A percentile compares a stretch with the other conserved stretches of the same genome.
phyloP scores from a whole-genome alignment of 1,140 invertebrate genomes.

The Orius laevigatus region DNA sequence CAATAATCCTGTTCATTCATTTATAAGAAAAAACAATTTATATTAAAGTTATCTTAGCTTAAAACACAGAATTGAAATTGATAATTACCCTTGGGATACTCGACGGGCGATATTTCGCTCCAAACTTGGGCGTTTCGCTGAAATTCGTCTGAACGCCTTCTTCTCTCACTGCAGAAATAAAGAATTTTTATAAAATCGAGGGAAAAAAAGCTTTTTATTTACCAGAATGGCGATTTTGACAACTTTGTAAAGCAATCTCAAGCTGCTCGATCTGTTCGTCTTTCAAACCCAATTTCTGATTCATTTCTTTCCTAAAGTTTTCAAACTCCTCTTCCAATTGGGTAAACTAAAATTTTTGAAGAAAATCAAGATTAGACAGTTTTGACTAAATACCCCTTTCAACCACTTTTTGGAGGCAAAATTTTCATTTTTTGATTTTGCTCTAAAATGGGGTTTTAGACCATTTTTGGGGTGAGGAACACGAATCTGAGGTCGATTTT shows the following conservation, averaged over 20 bases:
- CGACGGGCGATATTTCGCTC: not conserved
- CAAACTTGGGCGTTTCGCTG: not conserved
- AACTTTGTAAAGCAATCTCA: not conserved
- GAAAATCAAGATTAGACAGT: not conserved
- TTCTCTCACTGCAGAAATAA: not conserved
- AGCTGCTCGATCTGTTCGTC: constrained; percentile 37
- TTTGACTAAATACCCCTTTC: not conserved
- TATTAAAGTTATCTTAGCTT: not conserved
- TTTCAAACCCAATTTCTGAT: constrained; percentile 30
- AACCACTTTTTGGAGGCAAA: too few relatives aligned
- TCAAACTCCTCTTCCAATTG: constrained; percentile 55
- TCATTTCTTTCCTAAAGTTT: constrained; percentile 31
- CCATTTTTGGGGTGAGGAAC: too few relatives aligned
- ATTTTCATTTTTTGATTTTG: too few relatives aligned
- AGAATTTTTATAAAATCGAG: not conserved
- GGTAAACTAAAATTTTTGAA: constrained; percentile 36
- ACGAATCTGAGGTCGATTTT: too few relatives aligned
- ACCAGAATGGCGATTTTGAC: not conserved
- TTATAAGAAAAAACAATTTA: not conserved
- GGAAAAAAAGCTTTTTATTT: not conserved
- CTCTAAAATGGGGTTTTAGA: too few relatives aligned
- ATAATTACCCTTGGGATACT: not conserved
- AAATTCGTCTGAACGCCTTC: not conserved
- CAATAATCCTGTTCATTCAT: not conserved
- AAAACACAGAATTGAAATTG: not conserved